Evolutionary conservation across 1,140 invertebrate species (phyloP).

Genomic region (Drosophila prosaltans): DNA sequence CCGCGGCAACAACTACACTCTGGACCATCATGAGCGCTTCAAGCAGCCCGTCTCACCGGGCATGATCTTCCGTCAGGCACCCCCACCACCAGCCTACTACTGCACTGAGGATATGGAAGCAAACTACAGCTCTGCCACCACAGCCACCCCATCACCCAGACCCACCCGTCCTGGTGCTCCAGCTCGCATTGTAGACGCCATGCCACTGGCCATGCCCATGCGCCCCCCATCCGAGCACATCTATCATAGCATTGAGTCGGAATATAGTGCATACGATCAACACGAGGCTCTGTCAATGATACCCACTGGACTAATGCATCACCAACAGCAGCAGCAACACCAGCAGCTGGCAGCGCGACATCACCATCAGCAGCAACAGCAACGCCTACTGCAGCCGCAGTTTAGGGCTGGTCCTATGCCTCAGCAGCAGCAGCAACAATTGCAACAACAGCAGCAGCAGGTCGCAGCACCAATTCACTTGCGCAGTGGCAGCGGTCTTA

Average conservation of each 20-base stretch:
- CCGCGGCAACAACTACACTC: constrained; percentile 84
- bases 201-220: constrained; percentile 73
- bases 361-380: constrained; percentile 69
- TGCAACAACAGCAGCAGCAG: constrained; percentile 45
- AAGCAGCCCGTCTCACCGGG: constrained; percentile 83
- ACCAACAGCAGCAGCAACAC: constrained; percentile 60
- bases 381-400: constrained; percentile 63
- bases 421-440: constrained; percentile 61
- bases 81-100: constrained; percentile 83
- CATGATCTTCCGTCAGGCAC: constrained; percentile 80
- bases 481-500: constrained; percentile 77
- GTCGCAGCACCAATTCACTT: constrained; percentile 69
- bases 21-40: constrained; percentile 83
- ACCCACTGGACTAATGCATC: constrained; percentile 70
- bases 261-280: constrained; percentile 85
- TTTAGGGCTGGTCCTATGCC: constrained; percentile 44
- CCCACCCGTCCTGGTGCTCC: constrained; percentile 82
- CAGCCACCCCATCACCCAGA: constrained; percentile 86
- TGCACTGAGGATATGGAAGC: constrained; percentile 85
- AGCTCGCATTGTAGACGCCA: constrained; percentile 65
- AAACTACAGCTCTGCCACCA: constrained; percentile 87
- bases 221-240: constrained; percentile 93
- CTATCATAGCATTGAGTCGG: constrained; percentile 93
- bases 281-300: constrained; percentile 82
- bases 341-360: constrained; percentile 58